Base-by-base conservation (phyloP, 2,888 invertebrate genomes). In the Thecophora atra region DNA sequence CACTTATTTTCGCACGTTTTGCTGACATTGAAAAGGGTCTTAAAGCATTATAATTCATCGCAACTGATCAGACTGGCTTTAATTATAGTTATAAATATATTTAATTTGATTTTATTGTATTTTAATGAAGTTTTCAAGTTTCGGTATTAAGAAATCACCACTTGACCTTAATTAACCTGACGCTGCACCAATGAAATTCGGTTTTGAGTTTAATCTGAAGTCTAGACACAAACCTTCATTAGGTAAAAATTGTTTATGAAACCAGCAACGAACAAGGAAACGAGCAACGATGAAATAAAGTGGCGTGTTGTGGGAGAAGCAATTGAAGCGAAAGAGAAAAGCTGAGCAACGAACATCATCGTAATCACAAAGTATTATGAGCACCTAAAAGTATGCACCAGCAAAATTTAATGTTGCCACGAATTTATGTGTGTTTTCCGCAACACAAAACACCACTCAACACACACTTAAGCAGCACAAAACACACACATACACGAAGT, bases 181-280 rank as follows among this genome's bases (percentile, higher is more conserved):
- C 2, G 15, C 47, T 17, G 17, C 51, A 51, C 11, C 54, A 54
- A 54, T 17, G 51, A n/a, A 51, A n/a, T 51, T 13, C 11, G n/a
- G 6, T 54, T n/a, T 24, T 21, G 13, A 21, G 52, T 51, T 65
- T 52, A 65, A 65, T 65, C 65, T 65, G n/a, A 28, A 51, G 65
- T 65, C 65, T 65, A 65, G 65, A 65, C 65, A 65, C 19, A 51
- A 52, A 51, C 65, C 65, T 51, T 65, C 65, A 65, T 65, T 65
- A 65, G 51, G 52, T 28, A 28, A 24, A 65, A 51, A 51, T 28
- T 65, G 52, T 65, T 65, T 65, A 51, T 51, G 28, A 65, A 65
- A 65, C 24, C 24, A 11, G 5, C 47, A 21, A n/a, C 51, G 51
- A 51, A 2, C 3, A 2, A 2, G 51, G 51, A 51, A 51, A 51